Conservation (phyloP, 1,140 invertebrate genomes). For the Drosophila sucinea region DNA sequence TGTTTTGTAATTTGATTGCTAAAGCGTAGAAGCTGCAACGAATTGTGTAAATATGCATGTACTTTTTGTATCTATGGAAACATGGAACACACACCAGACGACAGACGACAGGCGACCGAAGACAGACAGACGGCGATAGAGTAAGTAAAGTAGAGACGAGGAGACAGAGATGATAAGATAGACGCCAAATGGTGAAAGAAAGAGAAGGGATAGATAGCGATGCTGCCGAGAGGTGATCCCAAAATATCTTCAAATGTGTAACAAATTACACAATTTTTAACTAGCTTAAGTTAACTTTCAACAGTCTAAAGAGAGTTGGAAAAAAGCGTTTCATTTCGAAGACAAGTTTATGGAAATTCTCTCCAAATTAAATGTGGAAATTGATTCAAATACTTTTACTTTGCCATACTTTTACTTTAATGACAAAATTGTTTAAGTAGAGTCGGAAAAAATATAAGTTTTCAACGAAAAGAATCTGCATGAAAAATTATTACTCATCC, state of each 20-base stretch:
- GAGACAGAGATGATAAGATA: constrained; percentile 23
- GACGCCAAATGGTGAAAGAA: constrained; percentile 15
- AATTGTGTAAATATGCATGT: constrained; percentile 82
- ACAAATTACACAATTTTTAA: no score
- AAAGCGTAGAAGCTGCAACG: constrained; percentile 79
- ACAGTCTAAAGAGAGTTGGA: no score
- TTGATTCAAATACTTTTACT: no score
- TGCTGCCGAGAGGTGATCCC: neutral
- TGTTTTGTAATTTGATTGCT: constrained; percentile 77
- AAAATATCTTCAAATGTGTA: neutral
- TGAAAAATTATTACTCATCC: no score
- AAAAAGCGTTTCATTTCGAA: no score
- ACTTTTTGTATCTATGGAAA: constrained; percentile 39
- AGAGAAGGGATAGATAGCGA: neutral
- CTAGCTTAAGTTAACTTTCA: no score
- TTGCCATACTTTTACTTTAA: no score
- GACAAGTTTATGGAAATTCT: no score
- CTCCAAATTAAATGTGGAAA: no score
- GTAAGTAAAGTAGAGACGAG: neutral
- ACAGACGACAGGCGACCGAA: constrained; percentile 36
- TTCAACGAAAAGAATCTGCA: no score
- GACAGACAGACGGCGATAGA: constrained; percentile 6
- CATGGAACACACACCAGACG: constrained; percentile 33
- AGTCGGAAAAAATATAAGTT: no score
- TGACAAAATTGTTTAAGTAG: no score